Conservation (phyloP, 2,888 invertebrate species). For the Stenotaenia linearis region DNA sequence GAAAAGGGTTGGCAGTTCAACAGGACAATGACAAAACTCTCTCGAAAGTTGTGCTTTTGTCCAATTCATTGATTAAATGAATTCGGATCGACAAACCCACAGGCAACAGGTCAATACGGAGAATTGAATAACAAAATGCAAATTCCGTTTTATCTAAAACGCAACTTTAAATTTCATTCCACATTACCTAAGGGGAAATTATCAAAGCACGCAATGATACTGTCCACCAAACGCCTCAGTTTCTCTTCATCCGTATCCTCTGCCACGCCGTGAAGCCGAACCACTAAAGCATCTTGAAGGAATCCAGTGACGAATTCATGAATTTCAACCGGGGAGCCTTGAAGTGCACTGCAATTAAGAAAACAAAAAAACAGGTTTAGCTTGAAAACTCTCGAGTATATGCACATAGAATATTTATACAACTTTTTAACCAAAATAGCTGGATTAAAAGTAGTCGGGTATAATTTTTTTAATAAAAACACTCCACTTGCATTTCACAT, state of each 20-base stretch:
- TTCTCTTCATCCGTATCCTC: slow-evolving; percentile 15
- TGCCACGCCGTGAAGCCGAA: not conserved
- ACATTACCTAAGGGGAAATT: slow-evolving; percentile 33
- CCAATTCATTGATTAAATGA: not conserved
- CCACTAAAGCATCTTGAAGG: not conserved
- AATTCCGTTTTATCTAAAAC: not conserved
- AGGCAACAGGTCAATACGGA: not conserved
- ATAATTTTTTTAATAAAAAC: not conserved
- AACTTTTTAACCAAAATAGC: not conserved
- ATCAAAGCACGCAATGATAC: slow-evolving; percentile 34
- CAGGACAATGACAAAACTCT: not conserved
- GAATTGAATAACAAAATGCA: not conserved
- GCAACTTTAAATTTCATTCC: not conserved
- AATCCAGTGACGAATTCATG: slow-evolving; percentile 11
- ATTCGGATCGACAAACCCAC: not conserved
- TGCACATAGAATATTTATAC: too few relatives aligned
- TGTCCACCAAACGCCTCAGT: slow-evolving; percentile 32
- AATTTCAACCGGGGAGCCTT: slow-evolving; percentile 11
- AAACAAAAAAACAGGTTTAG: slow-evolving; percentile 6
- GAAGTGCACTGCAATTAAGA: slow-evolving; percentile 29
- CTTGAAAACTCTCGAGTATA: not conserved
- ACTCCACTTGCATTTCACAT: not conserved
- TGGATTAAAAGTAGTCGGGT: too few relatives aligned
- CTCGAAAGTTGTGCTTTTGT: not conserved
- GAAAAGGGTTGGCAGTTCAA: not conserved